Base-by-base conservation (phyloP, 1,140 invertebrate species). In the Drosophila parabipectinata region DNA sequence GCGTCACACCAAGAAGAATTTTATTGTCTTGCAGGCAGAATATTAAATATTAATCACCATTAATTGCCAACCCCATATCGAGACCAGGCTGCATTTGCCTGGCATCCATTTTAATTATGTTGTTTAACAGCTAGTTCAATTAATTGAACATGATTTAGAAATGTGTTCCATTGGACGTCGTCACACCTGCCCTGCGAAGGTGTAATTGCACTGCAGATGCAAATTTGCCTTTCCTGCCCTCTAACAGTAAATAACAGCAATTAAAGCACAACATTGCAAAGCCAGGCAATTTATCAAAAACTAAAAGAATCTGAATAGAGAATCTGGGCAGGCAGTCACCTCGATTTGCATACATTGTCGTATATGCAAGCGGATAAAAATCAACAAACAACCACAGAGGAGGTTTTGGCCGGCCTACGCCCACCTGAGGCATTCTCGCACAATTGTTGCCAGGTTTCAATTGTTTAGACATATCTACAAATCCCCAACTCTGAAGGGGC, bases 111-210 rank as follows among this genome's bases (percentile, higher is more conserved):
- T 77, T 87, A 87, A 87, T 87, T 87, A 87, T 87, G 83, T 79
- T 87, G 83, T 87, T 88, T 87, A 67, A 88, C 83, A 76, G 64
- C 78, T 55, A 75, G 45, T 44, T 77, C 75, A 79, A 88, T 87
- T 88, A 87, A 87, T 87, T 83, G 69, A 71, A 79, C 75, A 87
- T 87, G 76, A 88, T 79, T 88, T 83, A 61, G 66, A 69, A 45
- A 41, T 69, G 66, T 68, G 67, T 72, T 59, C 24, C 72, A 45
- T 18, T 28, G 34, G 41, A 51, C 50, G 34, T 73, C 15, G 24
- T 34, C 21, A 55, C 73, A 67, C 54, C 41, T 67, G 62, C 59
- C 45, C 50, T 14, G 41, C 41, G 15, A 44, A 18, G 41, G 41
- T 44, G 41, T 39, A 55, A 32, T 39, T 48, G 34, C 12, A 55